Conservation (phyloP, 2,888 invertebrate genomes). For the Drosophila nigricruria region DNA sequence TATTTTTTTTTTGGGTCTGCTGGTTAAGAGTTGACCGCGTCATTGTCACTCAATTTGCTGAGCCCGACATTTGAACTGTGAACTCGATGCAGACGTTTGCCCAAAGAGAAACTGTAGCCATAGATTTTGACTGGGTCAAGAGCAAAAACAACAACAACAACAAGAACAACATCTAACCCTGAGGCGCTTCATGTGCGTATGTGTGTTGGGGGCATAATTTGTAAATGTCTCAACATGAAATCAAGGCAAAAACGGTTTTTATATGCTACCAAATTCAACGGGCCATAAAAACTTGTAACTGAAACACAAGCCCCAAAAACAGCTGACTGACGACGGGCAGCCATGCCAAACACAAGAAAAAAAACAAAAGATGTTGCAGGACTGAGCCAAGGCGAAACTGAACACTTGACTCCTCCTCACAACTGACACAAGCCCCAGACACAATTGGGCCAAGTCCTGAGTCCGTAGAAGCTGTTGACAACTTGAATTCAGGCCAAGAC, state of each 20-base stretch:
- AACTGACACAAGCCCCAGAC: constrained; percentile 30
- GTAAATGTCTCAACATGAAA: constrained; percentile 74
- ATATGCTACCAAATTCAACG: constrained; percentile 12
- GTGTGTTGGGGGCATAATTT: constrained; percentile 56
- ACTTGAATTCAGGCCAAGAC: constrained; percentile 50
- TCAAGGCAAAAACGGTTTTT: constrained; percentile 60
- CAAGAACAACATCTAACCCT: constrained; percentile 36
- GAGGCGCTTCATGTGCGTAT: constrained; percentile 11
- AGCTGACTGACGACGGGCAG: constrained; percentile 52
- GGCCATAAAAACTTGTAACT: constrained; percentile 36
- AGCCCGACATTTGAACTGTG: constrained; percentile 66
- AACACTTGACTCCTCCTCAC: constrained; percentile 10
- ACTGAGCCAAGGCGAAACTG: constrained; percentile 11
- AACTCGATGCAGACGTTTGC: constrained; percentile 48
- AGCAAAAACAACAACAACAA: constrained; percentile 18
- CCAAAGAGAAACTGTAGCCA: constrained; percentile 30
- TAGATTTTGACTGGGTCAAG: constrained; percentile 29
- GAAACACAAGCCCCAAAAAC: constrained; percentile 24
- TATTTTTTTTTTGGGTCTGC: constrained; percentile 6
- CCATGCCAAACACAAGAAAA: constrained; percentile 27
- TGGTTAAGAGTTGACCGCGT: constrained; percentile 45
- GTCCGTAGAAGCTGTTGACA: constrained; percentile 68
- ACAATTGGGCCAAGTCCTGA: constrained; percentile 65
- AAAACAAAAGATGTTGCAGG: not conserved
- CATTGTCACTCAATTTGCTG: constrained; percentile 68